Base-by-base conservation (phyloP, 2,797 vertebrate genomes). In the Macropodus opercularis region DNA sequence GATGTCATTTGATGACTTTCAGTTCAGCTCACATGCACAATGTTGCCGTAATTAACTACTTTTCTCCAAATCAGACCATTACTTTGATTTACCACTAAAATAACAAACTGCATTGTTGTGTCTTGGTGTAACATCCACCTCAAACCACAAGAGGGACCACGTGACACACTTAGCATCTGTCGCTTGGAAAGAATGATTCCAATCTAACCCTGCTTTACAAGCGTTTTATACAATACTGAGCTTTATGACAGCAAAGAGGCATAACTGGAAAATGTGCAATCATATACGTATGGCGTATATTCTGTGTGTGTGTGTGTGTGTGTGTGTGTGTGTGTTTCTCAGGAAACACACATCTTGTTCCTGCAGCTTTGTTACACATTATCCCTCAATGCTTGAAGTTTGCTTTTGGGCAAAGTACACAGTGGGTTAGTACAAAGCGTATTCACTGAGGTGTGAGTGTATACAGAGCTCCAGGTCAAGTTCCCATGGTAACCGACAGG, bases 401-500 rank as follows among this genome's bases (percentile, higher is more conserved):
- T 69, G 46, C 35, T 34, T 69, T 54, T 47, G 77, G 61, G 32
- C 63, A 79, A 79, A 85, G 77, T 84, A 68, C 83, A 84, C 77
- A 79, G 54, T 36, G 14, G 46, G 58, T 47, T 5, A 18, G 38
- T 35, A n/a, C n/a, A 35, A 5, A 49, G 51, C 55, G 38, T 66
- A 36, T 68, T 76, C 63, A 72, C 61, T 19, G 40, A 67, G 48
- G 56, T 52, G 55, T 34, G 41, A 24, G 49, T 69, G 54, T 70
- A 50, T 61, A 58, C 54, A 39, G 75, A 75, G 68, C 65, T 78
- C 74, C 36, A 34, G 81, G 52, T 81, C 58, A 85, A 56, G 88
- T 90, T 87, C 55, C 85, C 80, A 88, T 88, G 76, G 81, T 43
- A 79, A 90, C 85, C 53, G 65, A 67, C 55, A 57, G 61, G 60